Base-by-base conservation (phyloP, 2,797 vertebrate species). In the Gila robusta region DNA sequence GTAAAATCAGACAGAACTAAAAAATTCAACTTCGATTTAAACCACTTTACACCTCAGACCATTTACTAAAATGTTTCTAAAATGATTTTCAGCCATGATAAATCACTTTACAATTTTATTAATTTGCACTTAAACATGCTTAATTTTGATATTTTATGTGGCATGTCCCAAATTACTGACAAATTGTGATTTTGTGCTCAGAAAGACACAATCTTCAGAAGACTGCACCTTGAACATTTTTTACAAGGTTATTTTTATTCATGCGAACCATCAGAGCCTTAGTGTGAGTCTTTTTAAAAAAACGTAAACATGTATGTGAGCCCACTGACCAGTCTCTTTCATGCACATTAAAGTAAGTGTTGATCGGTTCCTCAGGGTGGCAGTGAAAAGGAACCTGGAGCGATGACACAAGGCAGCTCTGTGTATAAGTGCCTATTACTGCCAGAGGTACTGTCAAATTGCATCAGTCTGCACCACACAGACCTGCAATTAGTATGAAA, bases 401-500 rank as follows among this genome's bases (percentile, higher is more conserved):
- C 19, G 44, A 66, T n/a, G 49, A 78, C 82, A 69, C n/a, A 69
- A 77, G 62, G 73, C 16, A 39, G 32, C 74, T 84, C 82, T 56
- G 62, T 84, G 71, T 87, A 80, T 84, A 88, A 86, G 37, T 79
- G 76, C 78, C 72, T 39, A 87, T 85, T 87, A 83, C 86, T 88
- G 74, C 86, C 71, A 85, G 73, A 74, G 56, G 37, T 41, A 66
- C 82, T 89, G 87, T 79, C 81, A 86, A 81, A 79, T 72, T 78
- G 54, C 47, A 90, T 88, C 70, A 79, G 81, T 49, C 83, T 76
- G 73, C 69, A 73, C 78, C n/a, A 76, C 5, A 11, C 28, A 28
- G 59, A 84, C 74, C 37, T 83, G 71, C 69, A 89, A 87, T 88
- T 89, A 88, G 86, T 81, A 86, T 70, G 72, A 87, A 89, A 86